Percentiles rank a stretch among this genome's conserved stretches.
These are phyloP conservation scores for Drosophila stalkeri DNA, from an alignment of 2,888 invertebrate species.

Conservation along the genomic window DNA sequence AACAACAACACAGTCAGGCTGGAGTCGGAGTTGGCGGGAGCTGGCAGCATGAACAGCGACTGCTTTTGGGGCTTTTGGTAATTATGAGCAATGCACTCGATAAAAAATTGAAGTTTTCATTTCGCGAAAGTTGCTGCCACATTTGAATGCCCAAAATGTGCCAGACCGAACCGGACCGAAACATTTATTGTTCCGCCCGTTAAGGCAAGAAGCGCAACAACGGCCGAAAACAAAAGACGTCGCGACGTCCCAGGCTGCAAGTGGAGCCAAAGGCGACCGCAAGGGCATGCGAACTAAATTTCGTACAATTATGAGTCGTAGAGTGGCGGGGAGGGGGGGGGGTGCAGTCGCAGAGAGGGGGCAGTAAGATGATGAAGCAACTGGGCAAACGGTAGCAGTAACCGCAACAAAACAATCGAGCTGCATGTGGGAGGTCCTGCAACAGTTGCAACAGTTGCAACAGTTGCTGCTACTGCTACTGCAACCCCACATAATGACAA, in stretches of 20 bases:
- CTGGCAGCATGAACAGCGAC: slow-evolving; percentile 27
- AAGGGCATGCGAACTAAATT: slow-evolving; percentile 83
- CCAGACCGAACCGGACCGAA: slow-evolving; percentile 45
- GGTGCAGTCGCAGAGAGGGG: too few relatives aligned
- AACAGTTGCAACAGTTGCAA: slow-evolving; percentile 39
- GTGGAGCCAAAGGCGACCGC: slow-evolving; percentile 64
- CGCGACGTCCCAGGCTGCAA: slow-evolving; percentile 21
- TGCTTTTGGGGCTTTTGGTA: slow-evolving; percentile 65
- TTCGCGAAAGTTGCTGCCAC: slow-evolving; percentile 75
- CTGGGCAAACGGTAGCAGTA: slow-evolving; percentile 74
- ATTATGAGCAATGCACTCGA: slow-evolving; percentile 80
- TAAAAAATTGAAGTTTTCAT: slow-evolving; percentile 81
- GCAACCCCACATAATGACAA: slow-evolving; percentile 71
- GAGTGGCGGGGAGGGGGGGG: slow-evolving; percentile 31
- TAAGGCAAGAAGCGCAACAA: slow-evolving; percentile 62
- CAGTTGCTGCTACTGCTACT: slow-evolving; percentile 25
- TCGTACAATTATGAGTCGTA: slow-evolving; percentile 80
- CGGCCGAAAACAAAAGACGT: slow-evolving; percentile 47
- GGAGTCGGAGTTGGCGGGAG: neutral
- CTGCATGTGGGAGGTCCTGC: slow-evolving; percentile 78
- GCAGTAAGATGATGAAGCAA: slow-evolving; percentile 32
- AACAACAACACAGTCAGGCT: too few relatives aligned
- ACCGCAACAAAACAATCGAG: slow-evolving; percentile 74
- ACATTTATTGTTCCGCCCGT: slow-evolving; percentile 82
- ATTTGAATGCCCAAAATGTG: slow-evolving; percentile 63